phyloP scores from a whole-genome alignment of 2,888 invertebrate genomes.

The Drosophila heteroneura region DNA sequence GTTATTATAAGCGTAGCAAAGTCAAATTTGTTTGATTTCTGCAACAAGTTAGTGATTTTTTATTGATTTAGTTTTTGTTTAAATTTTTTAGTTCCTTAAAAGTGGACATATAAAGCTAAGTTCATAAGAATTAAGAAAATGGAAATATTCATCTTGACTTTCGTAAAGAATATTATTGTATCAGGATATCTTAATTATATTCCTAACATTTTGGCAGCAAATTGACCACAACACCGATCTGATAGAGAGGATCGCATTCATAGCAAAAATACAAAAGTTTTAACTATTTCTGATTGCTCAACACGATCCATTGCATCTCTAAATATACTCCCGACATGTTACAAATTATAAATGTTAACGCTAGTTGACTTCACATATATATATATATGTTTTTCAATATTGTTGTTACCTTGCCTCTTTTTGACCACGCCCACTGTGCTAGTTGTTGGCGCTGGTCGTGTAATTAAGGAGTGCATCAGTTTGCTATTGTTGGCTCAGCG shows the following conservation, averaged over 20 bases:
- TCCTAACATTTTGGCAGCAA: not conserved
- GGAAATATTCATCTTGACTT: not conserved
- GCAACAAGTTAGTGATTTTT: not conserved
- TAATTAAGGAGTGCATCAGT: conserved; percentile 72
- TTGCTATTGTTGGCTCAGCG: conserved; percentile 66
- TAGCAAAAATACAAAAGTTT: not conserved
- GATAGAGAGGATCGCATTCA: not conserved
- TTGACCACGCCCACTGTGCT: conserved; percentile 47
- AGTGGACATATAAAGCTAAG: not conserved
- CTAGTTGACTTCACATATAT: not conserved
- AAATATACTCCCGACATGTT: not conserved
- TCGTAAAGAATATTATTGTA: not conserved
- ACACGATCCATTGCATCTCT: not conserved
- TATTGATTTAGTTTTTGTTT: not conserved
- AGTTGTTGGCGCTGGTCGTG: conserved; percentile 42
- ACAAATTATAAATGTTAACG: not conserved
- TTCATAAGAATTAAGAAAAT: no score
- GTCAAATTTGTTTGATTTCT: not conserved
- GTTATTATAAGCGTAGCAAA: not conserved
- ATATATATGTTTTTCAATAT: not conserved
- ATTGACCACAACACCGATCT: not conserved
- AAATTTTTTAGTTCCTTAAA: not conserved
- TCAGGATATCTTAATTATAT: not conserved
- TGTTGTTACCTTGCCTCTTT: conserved; percentile 9
- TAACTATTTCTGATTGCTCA: not conserved